Base-by-base conservation (phyloP, 2,797 vertebrate genomes). In the Karalla daura region DNA sequence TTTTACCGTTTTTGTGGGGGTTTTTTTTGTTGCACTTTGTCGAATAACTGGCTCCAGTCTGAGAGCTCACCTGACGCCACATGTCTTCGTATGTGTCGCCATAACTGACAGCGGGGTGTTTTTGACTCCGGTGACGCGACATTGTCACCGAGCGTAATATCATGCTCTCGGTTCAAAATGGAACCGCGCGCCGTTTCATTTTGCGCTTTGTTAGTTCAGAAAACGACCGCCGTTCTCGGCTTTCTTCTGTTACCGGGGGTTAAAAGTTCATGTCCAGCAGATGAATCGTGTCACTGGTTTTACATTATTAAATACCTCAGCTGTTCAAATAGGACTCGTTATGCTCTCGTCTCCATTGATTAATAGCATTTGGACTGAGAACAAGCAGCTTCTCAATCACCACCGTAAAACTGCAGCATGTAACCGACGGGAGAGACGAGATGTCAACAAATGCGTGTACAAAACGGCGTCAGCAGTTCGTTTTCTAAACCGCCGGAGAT, bases 241-340 rank as follows among this genome's bases (percentile, higher is more conserved):
- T 3, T 23, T 75, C 33, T 28, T 44, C 3, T 17, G 3, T 62
- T 36, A 21, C 21, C 25, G 2, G 17, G 62, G n/a, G n/a, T n/a
- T 62, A 43, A 21, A 58, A 65, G 3, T 21, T 63, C 12, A 55
- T 52, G 50, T 65, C 24, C 14, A 47, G 28, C 30, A 49, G 28
- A 53, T n/a, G n/a, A n/a, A n/a, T 58, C 1, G 40, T 61, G 63
- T 70, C 21, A 62, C 45, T 77, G 21, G 54, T 76, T 65, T 78
- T 52, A 61, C 69, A 49, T 66, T 21, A 66, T 41, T 41, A 12
- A 80, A 86, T 91, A 88, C 86, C 85, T 91, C 79, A 81, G 44
- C 46, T 86, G 61, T 81, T 73, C n/a, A 52, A 60, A 55, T 52
- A 44, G 44, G 28, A 51, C 28, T 56, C 65, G 24, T 67, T 47